Conservation (phyloP, 2,888 invertebrate species). For the Nemoura dubitans region DNA sequence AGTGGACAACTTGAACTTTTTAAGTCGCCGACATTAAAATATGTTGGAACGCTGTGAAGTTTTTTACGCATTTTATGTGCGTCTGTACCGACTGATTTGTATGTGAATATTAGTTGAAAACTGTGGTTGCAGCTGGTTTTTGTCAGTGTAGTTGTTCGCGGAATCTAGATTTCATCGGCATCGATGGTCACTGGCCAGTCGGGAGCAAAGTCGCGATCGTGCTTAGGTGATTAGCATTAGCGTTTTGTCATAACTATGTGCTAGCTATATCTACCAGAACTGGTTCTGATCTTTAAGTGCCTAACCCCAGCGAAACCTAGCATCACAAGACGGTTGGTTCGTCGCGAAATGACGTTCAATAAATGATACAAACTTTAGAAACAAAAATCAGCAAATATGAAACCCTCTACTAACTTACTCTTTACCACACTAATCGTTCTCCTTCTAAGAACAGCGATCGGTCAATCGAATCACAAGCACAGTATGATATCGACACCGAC, state of each 20-base stretch:
- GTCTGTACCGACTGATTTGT: background rate
- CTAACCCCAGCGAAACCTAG: background rate
- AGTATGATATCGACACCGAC: background rate
- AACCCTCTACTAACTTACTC: background rate
- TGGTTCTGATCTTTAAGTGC: background rate
- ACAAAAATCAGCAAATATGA: background rate
- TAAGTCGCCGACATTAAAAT: background rate
- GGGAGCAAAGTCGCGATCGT: background rate
- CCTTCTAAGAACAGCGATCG: background rate
- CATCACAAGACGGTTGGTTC: background rate
- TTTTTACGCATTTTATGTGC: background rate
- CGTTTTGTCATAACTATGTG: conserved; percentile 3
- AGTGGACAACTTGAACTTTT: background rate
- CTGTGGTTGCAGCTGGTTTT: background rate
- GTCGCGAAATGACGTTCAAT: background rate
- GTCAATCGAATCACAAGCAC: background rate
- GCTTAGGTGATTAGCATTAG: background rate
- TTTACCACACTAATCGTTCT: background rate
- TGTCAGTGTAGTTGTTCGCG: background rate
- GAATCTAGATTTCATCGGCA: conserved; percentile 7
- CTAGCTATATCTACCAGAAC: background rate
- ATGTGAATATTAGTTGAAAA: background rate
- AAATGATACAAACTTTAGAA: background rate
- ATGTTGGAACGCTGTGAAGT: background rate
- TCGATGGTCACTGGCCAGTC: background rate